phyloP scores from a whole-genome alignment of 1,140 invertebrate species.

The Mycetomoellerius zeteki region DNA sequence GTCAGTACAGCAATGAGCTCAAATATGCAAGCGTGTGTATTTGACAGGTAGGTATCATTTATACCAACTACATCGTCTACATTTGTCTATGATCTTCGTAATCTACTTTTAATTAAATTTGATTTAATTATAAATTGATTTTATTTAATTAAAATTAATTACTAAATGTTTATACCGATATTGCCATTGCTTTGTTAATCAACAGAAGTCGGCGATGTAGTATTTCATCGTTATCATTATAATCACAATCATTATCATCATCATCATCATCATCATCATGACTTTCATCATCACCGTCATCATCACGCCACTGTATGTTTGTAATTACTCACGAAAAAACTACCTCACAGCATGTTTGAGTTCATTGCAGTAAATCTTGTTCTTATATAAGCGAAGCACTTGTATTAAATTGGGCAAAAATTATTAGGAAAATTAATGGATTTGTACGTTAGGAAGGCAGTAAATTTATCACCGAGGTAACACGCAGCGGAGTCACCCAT shows the following conservation, averaged over 20 bases:
- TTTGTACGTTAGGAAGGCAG: slow-evolving; percentile 6
- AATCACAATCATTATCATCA: slow-evolving; percentile 15
- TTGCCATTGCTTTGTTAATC: slow-evolving; percentile 17
- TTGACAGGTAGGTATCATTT: slow-evolving; percentile 40
- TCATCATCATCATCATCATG: neutral
- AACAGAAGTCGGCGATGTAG: slow-evolving; percentile 52
- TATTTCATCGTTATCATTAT: slow-evolving; percentile 5
- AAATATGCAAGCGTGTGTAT: slow-evolving; percentile 38
- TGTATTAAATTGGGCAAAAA: neutral
- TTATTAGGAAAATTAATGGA: slow-evolving; percentile 12
- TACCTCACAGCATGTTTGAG: slow-evolving; percentile 53
- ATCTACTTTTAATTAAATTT: neutral
- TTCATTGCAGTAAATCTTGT: slow-evolving; percentile 52
- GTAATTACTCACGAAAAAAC: slow-evolving; percentile 24
- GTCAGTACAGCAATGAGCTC: slow-evolving; percentile 54
- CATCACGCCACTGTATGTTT: slow-evolving; percentile 2
- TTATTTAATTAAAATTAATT: slow-evolving; percentile 15
- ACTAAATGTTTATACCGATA: slow-evolving; percentile 1
- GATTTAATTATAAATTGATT: too few relatives aligned
- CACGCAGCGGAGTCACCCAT: slow-evolving; percentile 47
- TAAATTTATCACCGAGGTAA: slow-evolving; percentile 45
- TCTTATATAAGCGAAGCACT: neutral
- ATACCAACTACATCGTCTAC: slow-evolving; percentile 50
- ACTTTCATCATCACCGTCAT: slow-evolving; percentile 1
- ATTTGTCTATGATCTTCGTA: slow-evolving; percentile 18